phyloP scores from a whole-genome alignment of 2,113 vertebrate species.

The Cryptomyrus ogoouensis region DNA sequence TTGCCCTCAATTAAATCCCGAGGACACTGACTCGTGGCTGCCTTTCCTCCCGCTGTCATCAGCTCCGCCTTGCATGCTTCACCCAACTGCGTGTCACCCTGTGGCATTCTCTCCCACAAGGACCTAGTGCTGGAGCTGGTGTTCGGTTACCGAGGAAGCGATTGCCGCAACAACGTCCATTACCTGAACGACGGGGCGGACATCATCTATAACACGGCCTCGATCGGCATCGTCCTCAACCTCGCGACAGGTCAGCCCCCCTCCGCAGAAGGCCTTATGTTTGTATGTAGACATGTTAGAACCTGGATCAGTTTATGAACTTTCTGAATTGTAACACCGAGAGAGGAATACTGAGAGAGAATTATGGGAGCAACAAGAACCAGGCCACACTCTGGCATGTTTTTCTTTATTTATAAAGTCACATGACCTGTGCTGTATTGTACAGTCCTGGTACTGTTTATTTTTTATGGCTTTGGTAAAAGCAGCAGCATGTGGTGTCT shows the following conservation, averaged over 20 bases:
- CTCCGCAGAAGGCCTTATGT: not conserved
- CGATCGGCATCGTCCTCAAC: slow-evolving; percentile 86
- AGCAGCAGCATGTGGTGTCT: not conserved
- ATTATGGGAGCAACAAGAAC: not conserved
- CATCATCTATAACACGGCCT: slow-evolving; percentile 95
- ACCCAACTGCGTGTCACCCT: slow-evolving; percentile 16
- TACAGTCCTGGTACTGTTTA: not conserved
- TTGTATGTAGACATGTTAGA: not conserved
- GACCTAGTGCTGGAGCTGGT: slow-evolving; percentile 93
- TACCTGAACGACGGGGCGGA: slow-evolving; percentile 96
- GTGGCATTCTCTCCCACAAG: slow-evolving; percentile 55
- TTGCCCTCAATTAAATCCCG: not conserved
- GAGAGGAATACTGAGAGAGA: not conserved
- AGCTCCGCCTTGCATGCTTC: not conserved
- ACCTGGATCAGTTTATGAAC: not conserved
- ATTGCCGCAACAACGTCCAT: slow-evolving; percentile 97
- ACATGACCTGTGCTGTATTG: not conserved
- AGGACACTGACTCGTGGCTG: not conserved
- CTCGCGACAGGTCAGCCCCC: slow-evolving; percentile 78
- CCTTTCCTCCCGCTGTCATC: not conserved
- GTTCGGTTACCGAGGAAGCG: slow-evolving; percentile 93
- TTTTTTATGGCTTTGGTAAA: not conserved
- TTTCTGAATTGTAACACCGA: not conserved
- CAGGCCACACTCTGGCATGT: not conserved
- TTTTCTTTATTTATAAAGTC: not conserved